phyloP scores from a whole-genome alignment of 2,113 vertebrate species.

The Elachura formosa region DNA sequence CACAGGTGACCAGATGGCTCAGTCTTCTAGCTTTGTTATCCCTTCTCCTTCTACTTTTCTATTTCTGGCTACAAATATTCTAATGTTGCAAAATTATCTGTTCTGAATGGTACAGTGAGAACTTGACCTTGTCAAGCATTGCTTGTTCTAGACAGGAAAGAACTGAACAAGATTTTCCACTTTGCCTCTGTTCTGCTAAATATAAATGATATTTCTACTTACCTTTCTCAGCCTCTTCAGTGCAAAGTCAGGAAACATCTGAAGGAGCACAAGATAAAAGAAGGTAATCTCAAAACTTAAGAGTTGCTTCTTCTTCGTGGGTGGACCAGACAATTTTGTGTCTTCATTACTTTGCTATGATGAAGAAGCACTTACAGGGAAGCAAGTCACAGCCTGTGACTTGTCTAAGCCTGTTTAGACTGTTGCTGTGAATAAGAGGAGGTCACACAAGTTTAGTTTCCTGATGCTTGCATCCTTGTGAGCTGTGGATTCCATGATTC shows the following conservation, averaged over 20 bases:
- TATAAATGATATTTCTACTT: background rate
- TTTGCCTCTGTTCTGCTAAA: background rate
- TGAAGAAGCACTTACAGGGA: background rate
- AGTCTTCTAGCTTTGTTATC: background rate
- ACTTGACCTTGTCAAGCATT: conserved; percentile 22
- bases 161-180: background rate
- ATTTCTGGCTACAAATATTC: background rate
- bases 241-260: background rate
- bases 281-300: background rate
- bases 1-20: background rate
- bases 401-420: background rate
- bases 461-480: background rate
- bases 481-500: background rate
- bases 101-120: background rate
- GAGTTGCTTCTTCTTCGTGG: background rate
- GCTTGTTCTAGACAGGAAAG: background rate
- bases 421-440: background rate
- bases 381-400: background rate
- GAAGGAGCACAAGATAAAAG: background rate
- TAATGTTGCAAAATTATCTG: background rate
- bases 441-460: background rate
- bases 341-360: background rate
- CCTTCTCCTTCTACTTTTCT: background rate
- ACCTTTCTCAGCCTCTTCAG: background rate
- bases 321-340: background rate